A percentile compares a stretch with the other conserved stretches of the same genome.
phyloP scores from a whole-genome alignment of 2,888 invertebrate species.

The Nudaria mundana region DNA sequence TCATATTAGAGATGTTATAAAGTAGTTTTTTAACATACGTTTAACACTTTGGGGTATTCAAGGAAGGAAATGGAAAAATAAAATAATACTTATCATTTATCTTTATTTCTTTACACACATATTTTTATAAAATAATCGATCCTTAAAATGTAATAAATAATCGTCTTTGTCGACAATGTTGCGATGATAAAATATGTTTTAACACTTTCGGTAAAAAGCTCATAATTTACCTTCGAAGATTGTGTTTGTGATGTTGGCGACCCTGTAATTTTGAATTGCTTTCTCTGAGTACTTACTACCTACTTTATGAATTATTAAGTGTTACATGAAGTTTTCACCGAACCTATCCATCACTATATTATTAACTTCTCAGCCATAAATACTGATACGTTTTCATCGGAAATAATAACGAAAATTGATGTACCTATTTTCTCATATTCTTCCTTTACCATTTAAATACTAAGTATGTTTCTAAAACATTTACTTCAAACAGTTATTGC shows the following conservation, averaged over 20 bases:
- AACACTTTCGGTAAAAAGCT: constrained; percentile 21
- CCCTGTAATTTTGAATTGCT: constrained; percentile 42
- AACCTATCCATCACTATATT: constrained; percentile 42
- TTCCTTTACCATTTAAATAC: neutral
- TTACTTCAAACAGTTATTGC: no score
- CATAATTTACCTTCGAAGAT: constrained; percentile 25
- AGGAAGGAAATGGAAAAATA: no score
- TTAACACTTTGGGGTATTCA: no score
- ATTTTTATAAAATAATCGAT: no score
- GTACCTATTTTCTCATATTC: neutral
- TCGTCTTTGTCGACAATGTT: neutral
- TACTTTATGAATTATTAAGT: constrained; percentile 46
- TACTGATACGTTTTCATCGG: constrained; percentile 33
- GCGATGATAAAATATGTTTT: constrained; percentile 17
- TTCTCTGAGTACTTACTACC: no score
- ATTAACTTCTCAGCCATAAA: constrained; percentile 38
- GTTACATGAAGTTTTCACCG: constrained; percentile 38
- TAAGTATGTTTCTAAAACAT: neutral
- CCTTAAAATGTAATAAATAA: neutral
- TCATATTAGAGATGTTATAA: no score
- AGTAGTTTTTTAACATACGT: no score
- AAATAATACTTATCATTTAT: no score
- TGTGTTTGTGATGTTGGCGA: constrained; percentile 41
- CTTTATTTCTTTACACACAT: no score
- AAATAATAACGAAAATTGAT: constrained; percentile 36